These are phyloP conservation scores for Pseudachorutes palmiensis DNA, from an alignment of 1,140 invertebrate species.

Conservation along the genomic window DNA sequence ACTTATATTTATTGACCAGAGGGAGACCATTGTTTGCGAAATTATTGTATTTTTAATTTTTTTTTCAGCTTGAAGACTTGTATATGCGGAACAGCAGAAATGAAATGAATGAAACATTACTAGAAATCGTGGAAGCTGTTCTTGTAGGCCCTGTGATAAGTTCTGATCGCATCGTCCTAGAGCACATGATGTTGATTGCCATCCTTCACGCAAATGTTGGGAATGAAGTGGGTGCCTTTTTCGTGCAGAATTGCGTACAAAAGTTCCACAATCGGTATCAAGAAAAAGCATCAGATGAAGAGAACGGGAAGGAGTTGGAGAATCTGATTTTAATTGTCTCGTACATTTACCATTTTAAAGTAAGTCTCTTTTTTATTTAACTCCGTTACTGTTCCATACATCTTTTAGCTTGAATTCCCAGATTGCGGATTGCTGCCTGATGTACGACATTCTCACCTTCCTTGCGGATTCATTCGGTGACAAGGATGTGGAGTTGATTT, in stretches of 20 bases:
- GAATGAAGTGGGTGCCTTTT: constrained; percentile 75
- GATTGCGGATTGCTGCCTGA: constrained; percentile 61
- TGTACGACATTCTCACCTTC: constrained; percentile 67
- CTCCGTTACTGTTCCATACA: no score
- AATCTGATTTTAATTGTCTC: constrained; percentile 71
- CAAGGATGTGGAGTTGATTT: constrained; percentile 78
- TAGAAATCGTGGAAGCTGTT: constrained; percentile 58
- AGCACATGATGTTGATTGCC: constrained; percentile 72
- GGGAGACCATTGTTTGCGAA: no score
- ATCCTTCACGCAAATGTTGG: constrained; percentile 84
- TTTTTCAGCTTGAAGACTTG: constrained; percentile 57
- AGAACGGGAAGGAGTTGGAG: constrained; percentile 74
- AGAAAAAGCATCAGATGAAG: constrained; percentile 41
- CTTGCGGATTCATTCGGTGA: constrained; percentile 57
- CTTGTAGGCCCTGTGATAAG: constrained; percentile 54
- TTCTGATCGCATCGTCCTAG: constrained; percentile 70
- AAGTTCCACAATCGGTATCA: constrained; percentile 48
- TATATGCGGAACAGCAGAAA: constrained; percentile 68
- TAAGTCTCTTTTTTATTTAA: constrained; percentile 42
- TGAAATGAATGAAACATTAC: constrained; percentile 71
- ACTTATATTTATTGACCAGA: no score
- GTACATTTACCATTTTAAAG: constrained; percentile 85
- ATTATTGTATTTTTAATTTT: no score
- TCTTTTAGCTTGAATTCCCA: constrained; percentile 40
- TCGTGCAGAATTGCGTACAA: constrained; percentile 59